These are phyloP conservation scores for Magallana nippona DNA, from an alignment of 2,888 invertebrate species.

Conservation along the genomic window DNA sequence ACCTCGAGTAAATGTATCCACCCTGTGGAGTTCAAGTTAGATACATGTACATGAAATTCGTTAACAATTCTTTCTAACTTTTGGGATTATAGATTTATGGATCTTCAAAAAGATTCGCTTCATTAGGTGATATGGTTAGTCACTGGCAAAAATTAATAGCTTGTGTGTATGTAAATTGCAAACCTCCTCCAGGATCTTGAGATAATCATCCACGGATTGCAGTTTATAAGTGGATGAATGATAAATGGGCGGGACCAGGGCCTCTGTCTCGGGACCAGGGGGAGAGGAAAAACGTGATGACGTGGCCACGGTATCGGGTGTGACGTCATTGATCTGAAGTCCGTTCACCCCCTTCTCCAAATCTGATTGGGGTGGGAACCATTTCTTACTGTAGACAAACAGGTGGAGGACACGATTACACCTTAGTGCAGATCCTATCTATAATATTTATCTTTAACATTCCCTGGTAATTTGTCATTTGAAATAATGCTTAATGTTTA, in stretches of 20 bases:
- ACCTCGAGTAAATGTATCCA: constrained; percentile 74
- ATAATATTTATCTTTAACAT: no score
- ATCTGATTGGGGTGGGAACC: constrained; percentile 60
- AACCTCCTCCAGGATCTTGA: constrained; percentile 66
- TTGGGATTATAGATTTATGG: no score
- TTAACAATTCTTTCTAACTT: no score
- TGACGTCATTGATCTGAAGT: constrained; percentile 62
- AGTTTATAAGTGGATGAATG: constrained; percentile 74
- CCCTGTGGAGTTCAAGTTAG: constrained; percentile 57
- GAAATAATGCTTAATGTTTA: no score
- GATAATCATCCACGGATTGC: constrained; percentile 70
- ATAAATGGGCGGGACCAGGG: constrained; percentile 72
- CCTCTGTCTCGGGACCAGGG: constrained; percentile 60
- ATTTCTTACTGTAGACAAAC: constrained; percentile 53
- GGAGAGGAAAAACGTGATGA: constrained; percentile 56
- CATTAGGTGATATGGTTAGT: no score
- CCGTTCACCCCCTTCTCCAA: constrained; percentile 56
- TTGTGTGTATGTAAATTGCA: no score
- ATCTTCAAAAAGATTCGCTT: no score
- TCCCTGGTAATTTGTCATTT: no score
- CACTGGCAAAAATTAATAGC: background rate
- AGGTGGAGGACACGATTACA: background rate
- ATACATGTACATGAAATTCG: background rate
- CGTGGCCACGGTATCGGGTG: constrained; percentile 64
- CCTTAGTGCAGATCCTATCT: no score